Percentiles rank a stretch among this genome's conserved stretches.
phyloP scores from a whole-genome alignment of 2,113 vertebrate genomes.

The Petroica traversi region DNA sequence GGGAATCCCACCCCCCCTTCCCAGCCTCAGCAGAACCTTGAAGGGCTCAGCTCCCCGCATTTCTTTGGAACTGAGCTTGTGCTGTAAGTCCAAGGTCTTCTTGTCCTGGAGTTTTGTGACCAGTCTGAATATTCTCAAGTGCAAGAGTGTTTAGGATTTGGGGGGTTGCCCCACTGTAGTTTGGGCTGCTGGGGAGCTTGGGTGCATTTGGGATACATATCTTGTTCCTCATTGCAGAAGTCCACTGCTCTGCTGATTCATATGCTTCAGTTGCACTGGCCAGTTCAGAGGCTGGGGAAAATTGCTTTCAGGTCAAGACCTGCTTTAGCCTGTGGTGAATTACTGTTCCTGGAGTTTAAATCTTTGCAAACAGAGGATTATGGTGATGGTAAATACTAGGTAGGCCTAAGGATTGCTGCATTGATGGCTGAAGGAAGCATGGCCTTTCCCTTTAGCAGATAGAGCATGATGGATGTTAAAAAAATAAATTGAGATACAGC shows the following conservation, averaged over 20 bases:
- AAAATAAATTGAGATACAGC: constrained; percentile 25
- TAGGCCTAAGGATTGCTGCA: background rate
- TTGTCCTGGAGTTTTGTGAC: background rate
- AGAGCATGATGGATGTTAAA: background rate
- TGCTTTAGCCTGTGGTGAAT: constrained; percentile 45
- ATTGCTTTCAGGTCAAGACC: constrained; percentile 51
- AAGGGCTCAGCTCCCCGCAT: background rate
- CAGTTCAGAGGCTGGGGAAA: background rate
- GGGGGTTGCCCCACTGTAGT: background rate
- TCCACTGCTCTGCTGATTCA: background rate
- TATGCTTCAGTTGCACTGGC: background rate
- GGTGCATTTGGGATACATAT: background rate
- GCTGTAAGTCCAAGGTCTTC: background rate
- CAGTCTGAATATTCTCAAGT: background rate
- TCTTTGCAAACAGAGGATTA: constrained; percentile 64
- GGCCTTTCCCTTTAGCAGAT: constrained; percentile 13
- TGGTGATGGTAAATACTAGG: constrained; percentile 23
- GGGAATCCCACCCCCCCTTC: background rate
- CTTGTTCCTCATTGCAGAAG: background rate
- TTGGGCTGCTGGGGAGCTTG: background rate
- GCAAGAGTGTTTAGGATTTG: background rate
- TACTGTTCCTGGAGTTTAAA: constrained; percentile 29
- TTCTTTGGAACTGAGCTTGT: background rate
- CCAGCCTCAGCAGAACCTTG: fast-evolving
- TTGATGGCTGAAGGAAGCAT: background rate